A percentile compares a stretch with the other conserved stretches of the same genome.
Evolutionary conservation across 2,113 vertebrate genomes (phyloP).

Genomic region (Sylvilagus bachmani): DNA sequence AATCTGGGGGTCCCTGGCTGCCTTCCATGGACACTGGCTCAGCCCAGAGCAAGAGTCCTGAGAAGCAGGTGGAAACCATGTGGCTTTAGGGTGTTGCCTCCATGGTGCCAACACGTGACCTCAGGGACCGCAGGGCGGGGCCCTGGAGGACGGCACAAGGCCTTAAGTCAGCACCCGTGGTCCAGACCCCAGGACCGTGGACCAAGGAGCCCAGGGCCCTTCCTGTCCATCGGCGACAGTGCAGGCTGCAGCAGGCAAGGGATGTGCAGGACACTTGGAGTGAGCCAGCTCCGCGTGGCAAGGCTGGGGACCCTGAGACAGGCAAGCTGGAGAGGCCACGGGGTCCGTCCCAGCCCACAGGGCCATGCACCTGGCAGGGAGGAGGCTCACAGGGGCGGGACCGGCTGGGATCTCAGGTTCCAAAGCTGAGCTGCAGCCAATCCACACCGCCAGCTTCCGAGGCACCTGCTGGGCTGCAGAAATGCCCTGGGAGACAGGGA

Average conservation of each 20-base stretch:
- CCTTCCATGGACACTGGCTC: neutral
- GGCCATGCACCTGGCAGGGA: neutral
- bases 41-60: neutral
- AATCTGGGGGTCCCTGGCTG: neutral
- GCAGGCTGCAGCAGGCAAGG: neutral
- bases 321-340: no score
- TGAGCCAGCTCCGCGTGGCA: neutral
- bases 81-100: neutral
- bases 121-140: neutral
- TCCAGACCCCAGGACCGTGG: neutral
- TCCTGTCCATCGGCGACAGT: neutral
- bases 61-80: neutral
- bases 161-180: neutral
- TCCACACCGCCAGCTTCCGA: neutral
- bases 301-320: no score
- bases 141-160: neutral
- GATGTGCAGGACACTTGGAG: neutral
- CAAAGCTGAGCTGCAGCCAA: neutral
- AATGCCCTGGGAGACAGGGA: no score
- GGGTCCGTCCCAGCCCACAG: no score
- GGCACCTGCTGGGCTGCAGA: neutral
- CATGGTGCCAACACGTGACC: neutral
- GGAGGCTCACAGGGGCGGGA: neutral
- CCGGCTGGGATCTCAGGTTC: neutral
- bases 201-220: neutral